Evolutionary conservation across 2,113 vertebrate species (phyloP).

Genomic region (Peromyscus californicus): DNA sequence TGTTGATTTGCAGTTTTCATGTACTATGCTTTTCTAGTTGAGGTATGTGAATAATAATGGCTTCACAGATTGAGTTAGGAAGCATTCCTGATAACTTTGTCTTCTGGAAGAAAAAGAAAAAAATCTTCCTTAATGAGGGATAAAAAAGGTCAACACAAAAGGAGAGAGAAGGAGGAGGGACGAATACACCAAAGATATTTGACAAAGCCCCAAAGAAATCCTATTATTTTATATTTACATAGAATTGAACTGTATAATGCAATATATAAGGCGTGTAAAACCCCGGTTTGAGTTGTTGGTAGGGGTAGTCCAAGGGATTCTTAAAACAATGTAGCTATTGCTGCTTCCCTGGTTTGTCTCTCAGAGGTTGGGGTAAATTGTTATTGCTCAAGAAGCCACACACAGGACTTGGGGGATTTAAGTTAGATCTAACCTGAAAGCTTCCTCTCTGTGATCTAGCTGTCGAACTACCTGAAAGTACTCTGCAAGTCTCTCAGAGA

Average conservation of each 20-base stretch:
- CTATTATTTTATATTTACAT: neutral
- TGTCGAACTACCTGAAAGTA: neutral
- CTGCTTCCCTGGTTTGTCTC: neutral
- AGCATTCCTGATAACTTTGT: neutral
- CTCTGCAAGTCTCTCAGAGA: neutral
- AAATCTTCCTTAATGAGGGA: neutral
- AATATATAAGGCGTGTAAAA: neutral
- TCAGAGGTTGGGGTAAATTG: neutral
- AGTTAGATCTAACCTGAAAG: neutral
- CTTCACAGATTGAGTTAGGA: neutral
- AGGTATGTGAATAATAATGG: neutral
- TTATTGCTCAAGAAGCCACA: neutral
- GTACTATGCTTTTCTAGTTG: neutral
- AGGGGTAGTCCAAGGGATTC: neutral
- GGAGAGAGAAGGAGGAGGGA: neutral
- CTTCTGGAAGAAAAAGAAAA: neutral
- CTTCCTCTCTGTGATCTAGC: neutral
- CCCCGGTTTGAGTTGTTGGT: neutral
- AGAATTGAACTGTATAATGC: neutral
- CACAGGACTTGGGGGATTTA: neutral
- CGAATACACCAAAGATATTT: neutral
- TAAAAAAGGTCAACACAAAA: neutral
- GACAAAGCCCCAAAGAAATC: neutral
- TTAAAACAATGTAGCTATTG: neutral
- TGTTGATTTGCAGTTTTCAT: neutral